Evolutionary conservation across 2,888 invertebrate species (phyloP).

Genomic region (Leptopterna dolabrata): DNA sequence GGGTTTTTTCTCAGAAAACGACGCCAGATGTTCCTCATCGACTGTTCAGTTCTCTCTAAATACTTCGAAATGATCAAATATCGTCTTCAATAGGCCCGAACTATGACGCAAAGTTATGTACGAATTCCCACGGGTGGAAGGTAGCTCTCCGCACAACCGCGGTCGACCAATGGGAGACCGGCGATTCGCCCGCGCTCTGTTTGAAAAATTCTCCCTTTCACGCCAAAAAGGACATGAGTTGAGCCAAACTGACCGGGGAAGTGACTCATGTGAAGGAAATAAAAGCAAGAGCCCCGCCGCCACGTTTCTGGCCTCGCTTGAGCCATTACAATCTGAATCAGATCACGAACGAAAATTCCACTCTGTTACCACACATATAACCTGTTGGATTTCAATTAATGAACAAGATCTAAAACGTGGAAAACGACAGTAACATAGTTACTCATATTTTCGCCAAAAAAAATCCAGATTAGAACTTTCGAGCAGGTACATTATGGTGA

Average conservation of each 20-base stretch:
- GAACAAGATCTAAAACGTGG: too few species aligned
- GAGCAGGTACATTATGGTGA: too few species aligned
- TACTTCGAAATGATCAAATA: background rate
- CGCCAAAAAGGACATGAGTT: background rate
- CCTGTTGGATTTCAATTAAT: too few species aligned
- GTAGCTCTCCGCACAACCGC: background rate
- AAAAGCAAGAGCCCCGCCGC: background rate
- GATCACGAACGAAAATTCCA: background rate
- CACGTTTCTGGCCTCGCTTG: background rate
- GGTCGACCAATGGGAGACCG: background rate
- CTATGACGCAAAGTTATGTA: background rate
- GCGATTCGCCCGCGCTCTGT: background rate
- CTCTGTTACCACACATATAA: too few species aligned
- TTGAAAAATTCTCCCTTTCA: background rate
- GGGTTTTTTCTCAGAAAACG: background rate
- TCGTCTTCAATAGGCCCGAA: background rate
- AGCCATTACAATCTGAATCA: background rate
- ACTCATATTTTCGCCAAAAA: too few species aligned
- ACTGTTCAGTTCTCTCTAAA: background rate
- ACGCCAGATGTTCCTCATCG: constrained; percentile 24
- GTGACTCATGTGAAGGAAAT: constrained; percentile 1
- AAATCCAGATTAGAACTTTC: too few species aligned
- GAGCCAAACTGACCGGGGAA: background rate
- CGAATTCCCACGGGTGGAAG: background rate
- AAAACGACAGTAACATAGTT: too few species aligned